Conservation (phyloP, 2,888 invertebrate genomes). For the Drosophila nr. fundita region DNA sequence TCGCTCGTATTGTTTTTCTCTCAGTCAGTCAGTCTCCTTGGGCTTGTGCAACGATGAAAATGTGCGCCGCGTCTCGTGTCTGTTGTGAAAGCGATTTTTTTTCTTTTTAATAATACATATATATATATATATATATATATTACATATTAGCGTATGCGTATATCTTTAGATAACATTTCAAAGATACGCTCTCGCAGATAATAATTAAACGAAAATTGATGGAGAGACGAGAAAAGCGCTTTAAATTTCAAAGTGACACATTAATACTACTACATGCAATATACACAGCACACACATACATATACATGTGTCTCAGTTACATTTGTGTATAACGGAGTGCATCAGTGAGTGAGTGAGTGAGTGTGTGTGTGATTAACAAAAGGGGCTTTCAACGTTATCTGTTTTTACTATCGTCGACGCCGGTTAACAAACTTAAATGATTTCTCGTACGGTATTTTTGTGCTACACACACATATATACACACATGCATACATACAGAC, state of each 20-base stretch:
- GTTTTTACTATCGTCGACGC: conserved; percentile 3
- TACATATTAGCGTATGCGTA: conserved; percentile 22
- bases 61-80: conserved; percentile 75
- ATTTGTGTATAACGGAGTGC: conserved; percentile 7
- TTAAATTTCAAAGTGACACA: conserved; percentile 53
- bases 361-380: neutral
- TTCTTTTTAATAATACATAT: conserved; percentile 15
- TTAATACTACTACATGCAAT: neutral
- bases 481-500: neutral
- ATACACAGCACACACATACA: neutral
- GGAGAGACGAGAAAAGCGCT: conserved; percentile 25
- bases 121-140: conserved; percentile 25
- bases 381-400: conserved; percentile 18
- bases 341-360: conserved; percentile 4
- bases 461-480: neutral
- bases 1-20: conserved; percentile 49
- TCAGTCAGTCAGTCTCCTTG: conserved; percentile 77
- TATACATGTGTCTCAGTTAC: neutral
- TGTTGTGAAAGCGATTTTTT: conserved; percentile 43
- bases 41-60: conserved; percentile 82
- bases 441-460: conserved; percentile 14
- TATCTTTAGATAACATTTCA: conserved; percentile 24
- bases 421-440: conserved; percentile 16
- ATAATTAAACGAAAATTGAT: conserved; percentile 42
- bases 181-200: conserved; percentile 4